Percentiles rank a stretch among this genome's conserved stretches.
phyloP scores from a whole-genome alignment of 1,140 invertebrate species.

The Pseudomyrmex flavicornis region DNA sequence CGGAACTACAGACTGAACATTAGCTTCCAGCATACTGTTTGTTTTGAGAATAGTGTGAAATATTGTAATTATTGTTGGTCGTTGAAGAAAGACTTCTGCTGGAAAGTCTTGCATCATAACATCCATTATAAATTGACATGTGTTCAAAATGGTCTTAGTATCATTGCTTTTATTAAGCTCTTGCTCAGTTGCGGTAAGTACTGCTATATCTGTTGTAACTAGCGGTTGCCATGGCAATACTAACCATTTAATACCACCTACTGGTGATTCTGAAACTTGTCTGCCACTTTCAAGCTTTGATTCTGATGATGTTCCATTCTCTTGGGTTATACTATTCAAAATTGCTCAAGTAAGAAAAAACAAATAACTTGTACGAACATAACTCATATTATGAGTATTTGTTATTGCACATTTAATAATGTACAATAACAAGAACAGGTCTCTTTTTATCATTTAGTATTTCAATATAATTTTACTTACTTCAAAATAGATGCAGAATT shows the following conservation, averaged over 20 bases:
- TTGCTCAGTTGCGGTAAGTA: conserved; percentile 86
- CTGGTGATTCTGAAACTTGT: conserved; percentile 68
- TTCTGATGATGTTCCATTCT: conserved; percentile 72
- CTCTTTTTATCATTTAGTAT: not conserved
- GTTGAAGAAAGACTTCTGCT: conserved; percentile 89
- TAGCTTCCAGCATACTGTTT: conserved; percentile 55
- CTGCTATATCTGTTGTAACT: conserved; percentile 85
- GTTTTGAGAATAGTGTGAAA: conserved; percentile 76
- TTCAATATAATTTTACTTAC: conserved; percentile 63
- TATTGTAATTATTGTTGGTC: conserved; percentile 86
- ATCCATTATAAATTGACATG: conserved; percentile 88
- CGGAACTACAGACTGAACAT: conserved; percentile 69
- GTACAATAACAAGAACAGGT: not conserved
- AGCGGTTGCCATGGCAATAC: conserved; percentile 87
- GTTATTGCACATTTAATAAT: not conserved
- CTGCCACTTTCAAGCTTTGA: conserved; percentile 66
- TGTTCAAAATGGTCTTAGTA: conserved; percentile 84
- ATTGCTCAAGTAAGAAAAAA: conserved; percentile 15
- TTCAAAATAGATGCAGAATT: conserved; percentile 52
- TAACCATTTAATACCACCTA: conserved; percentile 84
- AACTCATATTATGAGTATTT: too few species aligned
- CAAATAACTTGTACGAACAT: not conserved
- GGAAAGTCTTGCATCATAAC: conserved; percentile 89
- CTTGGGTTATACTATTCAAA: conserved; percentile 68
- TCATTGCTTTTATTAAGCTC: conserved; percentile 81